Percentiles rank a stretch among this genome's conserved stretches.
Evolutionary conservation across 2,113 vertebrate species (phyloP).

Genomic region (Pomatostomus ruficeps): DNA sequence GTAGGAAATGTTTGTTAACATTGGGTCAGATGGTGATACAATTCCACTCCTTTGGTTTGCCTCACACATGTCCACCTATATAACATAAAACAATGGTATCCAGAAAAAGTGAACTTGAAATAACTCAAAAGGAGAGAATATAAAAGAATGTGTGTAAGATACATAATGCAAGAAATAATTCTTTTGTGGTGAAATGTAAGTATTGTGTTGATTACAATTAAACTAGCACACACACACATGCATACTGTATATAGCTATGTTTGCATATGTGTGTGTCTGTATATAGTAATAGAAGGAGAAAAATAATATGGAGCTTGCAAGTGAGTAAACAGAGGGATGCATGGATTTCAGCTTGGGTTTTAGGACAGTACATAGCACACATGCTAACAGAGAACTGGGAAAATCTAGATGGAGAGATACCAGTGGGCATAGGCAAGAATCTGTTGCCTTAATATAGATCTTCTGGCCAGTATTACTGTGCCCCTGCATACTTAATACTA

Average conservation of each 20-base stretch:
- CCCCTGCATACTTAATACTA: not conserved
- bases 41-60: not conserved
- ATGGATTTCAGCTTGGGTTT: not conserved
- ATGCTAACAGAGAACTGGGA: not conserved
- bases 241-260: not conserved
- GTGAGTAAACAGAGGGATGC: not conserved
- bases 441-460: not conserved
- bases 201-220: not conserved
- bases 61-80: not conserved
- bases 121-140: not conserved
- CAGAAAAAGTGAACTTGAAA: not conserved
- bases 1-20: not conserved
- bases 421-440: not conserved
- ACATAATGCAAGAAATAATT: not conserved
- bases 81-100: not conserved
- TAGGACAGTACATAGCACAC: not conserved
- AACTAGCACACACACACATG: not conserved
- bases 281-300: not conserved
- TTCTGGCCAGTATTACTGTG: not conserved
- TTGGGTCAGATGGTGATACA: not conserved
- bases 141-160: not conserved
- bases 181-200: not conserved
- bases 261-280: not conserved
- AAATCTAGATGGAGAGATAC: not conserved
- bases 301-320: not conserved